Conservation (phyloP, 2,888 invertebrate genomes). For the Pyrrhia umbra region DNA sequence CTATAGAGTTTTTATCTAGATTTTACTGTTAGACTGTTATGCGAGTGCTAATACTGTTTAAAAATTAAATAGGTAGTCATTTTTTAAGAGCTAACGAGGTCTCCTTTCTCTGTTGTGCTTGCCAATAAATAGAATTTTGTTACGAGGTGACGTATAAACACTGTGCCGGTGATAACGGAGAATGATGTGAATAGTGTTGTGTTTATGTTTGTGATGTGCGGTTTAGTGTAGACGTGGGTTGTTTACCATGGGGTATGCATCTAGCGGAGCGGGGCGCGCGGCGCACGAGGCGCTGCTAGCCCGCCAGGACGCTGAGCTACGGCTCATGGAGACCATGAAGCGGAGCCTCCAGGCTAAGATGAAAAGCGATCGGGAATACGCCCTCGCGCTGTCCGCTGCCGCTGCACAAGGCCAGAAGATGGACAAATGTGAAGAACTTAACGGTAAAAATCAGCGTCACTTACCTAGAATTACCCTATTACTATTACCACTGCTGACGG, state of each 20-base stretch:
- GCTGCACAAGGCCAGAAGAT: conserved; percentile 96
- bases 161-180: conserved; percentile 83
- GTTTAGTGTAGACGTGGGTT: conserved; percentile 74
- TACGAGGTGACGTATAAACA: conserved; percentile 74
- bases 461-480: conserved; percentile 49
- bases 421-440: conserved; percentile 93
- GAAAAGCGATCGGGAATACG: conserved; percentile 98
- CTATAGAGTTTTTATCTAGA: conserved; percentile 69
- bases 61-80: conserved; percentile 46
- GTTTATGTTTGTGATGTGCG: conserved; percentile 85
- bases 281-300: conserved; percentile 97
- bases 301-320: conserved; percentile 97
- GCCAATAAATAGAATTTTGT: conserved; percentile 70
- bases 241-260: conserved; percentile 95
- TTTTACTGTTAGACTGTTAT: conserved; percentile 54
- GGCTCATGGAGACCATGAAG: conserved; percentile 97
- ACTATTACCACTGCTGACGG: conserved; percentile 41
- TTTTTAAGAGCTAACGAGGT: conserved; percentile 51
- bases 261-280: conserved; percentile 95
- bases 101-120: conserved; percentile 65
- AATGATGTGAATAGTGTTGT: conserved; percentile 87
- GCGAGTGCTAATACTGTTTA: conserved; percentile 64
- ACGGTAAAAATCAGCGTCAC: conserved; percentile 82
- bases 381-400: conserved; percentile 94
- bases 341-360: conserved; percentile 96